A percentile compares a stretch with the other conserved stretches of the same genome.
Evolutionary conservation across 2,113 vertebrate species (phyloP).

Genomic region (Oryzias curvinotus): DNA sequence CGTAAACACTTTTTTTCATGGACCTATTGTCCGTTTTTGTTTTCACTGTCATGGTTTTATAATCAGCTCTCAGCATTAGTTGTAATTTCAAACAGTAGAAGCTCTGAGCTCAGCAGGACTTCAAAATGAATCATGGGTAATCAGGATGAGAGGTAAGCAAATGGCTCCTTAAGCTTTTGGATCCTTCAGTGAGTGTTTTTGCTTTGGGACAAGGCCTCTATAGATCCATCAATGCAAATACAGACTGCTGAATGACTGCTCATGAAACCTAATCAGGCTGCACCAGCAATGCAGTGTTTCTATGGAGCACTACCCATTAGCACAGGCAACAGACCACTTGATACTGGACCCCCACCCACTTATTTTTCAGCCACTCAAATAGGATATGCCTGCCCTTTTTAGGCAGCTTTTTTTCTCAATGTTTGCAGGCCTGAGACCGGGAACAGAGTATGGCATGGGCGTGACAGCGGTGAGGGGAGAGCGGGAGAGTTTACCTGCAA

Average conservation of each 20-base stretch:
- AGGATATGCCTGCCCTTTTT: conserved; percentile 14
- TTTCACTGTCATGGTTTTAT: conserved; percentile 80
- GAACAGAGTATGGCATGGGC: conserved; percentile 95
- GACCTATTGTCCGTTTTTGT: conserved; percentile 80
- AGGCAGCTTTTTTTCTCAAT: conserved; percentile 16
- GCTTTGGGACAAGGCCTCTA: conserved; percentile 48
- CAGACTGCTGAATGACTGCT: conserved; percentile 30
- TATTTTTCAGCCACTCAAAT: conserved; percentile 35
- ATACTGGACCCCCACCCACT: conserved; percentile 27
- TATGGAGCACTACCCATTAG: conserved; percentile 40
- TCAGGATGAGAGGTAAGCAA: conserved; percentile 48
- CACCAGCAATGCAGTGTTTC: conserved; percentile 45
- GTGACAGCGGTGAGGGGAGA: conserved; percentile 91
- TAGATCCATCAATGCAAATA: conserved; percentile 65
- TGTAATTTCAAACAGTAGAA: conserved; percentile 78
- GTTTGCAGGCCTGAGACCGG: conserved; percentile 86
- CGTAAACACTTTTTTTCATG: conserved; percentile 64
- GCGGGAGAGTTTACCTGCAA: conserved; percentile 89
- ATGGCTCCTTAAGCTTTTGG: conserved; percentile 49
- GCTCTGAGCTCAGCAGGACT: conserved; percentile 73
- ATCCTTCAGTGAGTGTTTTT: conserved; percentile 56
- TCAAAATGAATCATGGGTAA: conserved; percentile 70
- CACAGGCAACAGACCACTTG: conserved; percentile 60
- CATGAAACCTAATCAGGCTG: conserved; percentile 63
- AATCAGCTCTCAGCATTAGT: conserved; percentile 77